These are phyloP conservation scores for Podarcis cretensis DNA, from an alignment of 2,113 vertebrate genomes.

Conservation along the genomic window DNA sequence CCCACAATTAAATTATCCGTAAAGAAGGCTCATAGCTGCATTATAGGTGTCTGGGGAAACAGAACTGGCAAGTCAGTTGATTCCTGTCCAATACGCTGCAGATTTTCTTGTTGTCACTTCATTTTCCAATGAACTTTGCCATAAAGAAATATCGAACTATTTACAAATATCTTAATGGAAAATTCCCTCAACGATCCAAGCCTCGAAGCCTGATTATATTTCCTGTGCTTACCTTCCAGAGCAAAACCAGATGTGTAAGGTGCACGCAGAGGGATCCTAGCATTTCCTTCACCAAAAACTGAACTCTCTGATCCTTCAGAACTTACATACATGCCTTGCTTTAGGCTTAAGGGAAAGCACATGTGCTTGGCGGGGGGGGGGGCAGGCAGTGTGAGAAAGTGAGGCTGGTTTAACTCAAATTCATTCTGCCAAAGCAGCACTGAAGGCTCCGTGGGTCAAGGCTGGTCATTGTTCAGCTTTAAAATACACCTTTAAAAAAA, in stretches of 20 bases:
- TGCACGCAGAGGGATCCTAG: conserved; percentile 27
- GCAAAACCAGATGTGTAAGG: conserved; percentile 17
- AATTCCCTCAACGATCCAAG: conserved; percentile 17
- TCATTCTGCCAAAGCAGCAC: background rate
- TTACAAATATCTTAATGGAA: conserved; percentile 47
- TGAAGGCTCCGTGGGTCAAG: background rate
- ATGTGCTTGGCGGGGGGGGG: rapidly evolving
- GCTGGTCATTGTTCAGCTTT: background rate
- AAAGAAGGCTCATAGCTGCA: background rate
- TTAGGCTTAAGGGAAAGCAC: conserved; percentile 32
- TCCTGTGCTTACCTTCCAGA: conserved; percentile 32
- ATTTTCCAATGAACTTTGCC: conserved; percentile 49
- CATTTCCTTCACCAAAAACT: background rate
- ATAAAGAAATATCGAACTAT: conserved; percentile 37
- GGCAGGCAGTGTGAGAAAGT: background rate
- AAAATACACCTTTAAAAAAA: background rate
- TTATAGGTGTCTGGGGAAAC: background rate
- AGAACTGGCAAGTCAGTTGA: conserved; percentile 14
- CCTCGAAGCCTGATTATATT: conserved; percentile 19
- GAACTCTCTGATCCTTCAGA: conserved; percentile 17
- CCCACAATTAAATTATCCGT: background rate
- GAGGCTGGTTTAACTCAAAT: conserved; percentile 11
- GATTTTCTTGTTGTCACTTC: conserved; percentile 37
- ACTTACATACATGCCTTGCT: background rate
- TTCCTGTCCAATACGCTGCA: conserved; percentile 41